These are phyloP conservation scores for Marasmarcha lunaedactyla DNA, from an alignment of 2,888 invertebrate species.

Conservation along the genomic window DNA sequence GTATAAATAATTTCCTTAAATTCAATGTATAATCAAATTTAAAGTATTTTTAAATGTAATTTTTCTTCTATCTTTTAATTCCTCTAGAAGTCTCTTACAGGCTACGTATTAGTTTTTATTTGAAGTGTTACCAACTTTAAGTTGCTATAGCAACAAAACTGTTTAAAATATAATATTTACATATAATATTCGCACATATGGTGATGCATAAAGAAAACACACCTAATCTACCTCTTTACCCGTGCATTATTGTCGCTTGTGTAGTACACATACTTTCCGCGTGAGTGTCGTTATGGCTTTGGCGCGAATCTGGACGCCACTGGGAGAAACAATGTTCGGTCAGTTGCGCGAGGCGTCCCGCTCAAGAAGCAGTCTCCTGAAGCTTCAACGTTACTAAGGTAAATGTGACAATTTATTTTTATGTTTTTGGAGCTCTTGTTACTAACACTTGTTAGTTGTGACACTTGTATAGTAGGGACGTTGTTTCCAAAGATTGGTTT, in stretches of 20 bases:
- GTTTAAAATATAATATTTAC: no score
- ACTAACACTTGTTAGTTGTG: no score
- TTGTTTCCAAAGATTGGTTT: conserved; percentile 5
- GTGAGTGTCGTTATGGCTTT: conserved; percentile 9
- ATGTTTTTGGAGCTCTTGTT: conserved; percentile 10
- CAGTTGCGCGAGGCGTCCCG: conserved; percentile 12
- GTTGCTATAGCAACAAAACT: no score
- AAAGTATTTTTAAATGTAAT: no score
- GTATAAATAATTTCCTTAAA: no score
- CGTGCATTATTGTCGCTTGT: conserved; percentile 12
- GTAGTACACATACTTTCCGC: conserved; percentile 7
- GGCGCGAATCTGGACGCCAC: conserved; percentile 1
- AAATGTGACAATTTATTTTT: conserved; percentile 12
- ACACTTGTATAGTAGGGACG: conserved; percentile 2
- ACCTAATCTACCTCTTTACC: conserved; percentile 11
- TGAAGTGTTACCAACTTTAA: no score
- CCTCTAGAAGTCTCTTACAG: no score
- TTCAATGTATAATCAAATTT: no score
- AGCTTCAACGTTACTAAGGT: conserved; percentile 12
- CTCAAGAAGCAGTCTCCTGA: conserved; percentile 8
- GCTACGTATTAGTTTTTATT: no score
- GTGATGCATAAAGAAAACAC: no score
- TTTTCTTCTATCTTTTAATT: no score
- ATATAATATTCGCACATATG: no score
- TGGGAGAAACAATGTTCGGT: conserved; percentile 13